Base-by-base conservation (phyloP, 2,888 invertebrate species). In the Coecobrya sp. region DNA sequence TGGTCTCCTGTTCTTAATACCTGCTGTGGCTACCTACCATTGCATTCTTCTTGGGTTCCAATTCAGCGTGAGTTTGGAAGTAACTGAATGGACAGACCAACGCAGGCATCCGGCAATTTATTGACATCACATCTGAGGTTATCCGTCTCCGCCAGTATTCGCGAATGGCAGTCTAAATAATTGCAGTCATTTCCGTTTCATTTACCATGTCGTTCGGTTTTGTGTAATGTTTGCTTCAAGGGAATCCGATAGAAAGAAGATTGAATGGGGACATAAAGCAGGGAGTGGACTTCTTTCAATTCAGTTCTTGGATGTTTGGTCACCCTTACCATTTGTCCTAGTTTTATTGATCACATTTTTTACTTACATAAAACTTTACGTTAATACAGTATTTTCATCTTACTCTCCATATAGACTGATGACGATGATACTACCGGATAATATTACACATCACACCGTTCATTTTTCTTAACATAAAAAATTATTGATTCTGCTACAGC, bases 141-240 rank as follows among this genome's bases (percentile, higher is more conserved):
- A 36, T 30, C 65, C 65, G 0, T 27, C 7, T 27, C 25, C 65
- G 11, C n/a, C 36, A 30, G 7, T 36, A n/a, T 70, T 36, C 19
- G 22, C 27, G 70, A 27, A 70, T 30, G 36, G 36, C 27, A 36
- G 30, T 27, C 70, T 70, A 84, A 84, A 62, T 84, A 84, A 84
- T 84, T 84, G 84, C 65, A 19, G 16, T 59, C 42, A 62, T 84
- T 84, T 84, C 84, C 84, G 84, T 84, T 55, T 62, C 84, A 84
- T 84, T 84, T 84, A 84, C 36, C 70, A 70, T 36, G 70, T 36
- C 70, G 36, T 36, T 70, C 19, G 36, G 27, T 70, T 36, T 36
- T 27, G 13, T 27, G 19, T 70, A 36, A 16, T 36, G 36, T 36
- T n/a, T 36, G 70, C 65, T 70, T 36, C 36, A 36, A 36, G 36